Base-by-base conservation (phyloP, 2,888 invertebrate genomes). In the Drosophila basisetae region DNA sequence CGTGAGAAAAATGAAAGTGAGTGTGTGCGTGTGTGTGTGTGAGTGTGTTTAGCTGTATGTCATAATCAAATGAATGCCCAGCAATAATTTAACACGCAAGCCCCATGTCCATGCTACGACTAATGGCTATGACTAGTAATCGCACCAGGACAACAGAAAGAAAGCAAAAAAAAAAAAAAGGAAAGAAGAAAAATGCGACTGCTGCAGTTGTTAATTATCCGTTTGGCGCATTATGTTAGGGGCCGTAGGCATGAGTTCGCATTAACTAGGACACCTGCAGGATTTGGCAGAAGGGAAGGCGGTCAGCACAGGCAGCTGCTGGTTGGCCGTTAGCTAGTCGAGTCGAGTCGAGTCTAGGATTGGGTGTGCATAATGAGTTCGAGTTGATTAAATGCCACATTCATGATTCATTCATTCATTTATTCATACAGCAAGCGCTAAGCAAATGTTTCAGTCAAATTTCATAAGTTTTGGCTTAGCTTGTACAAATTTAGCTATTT, bases 21-120 rank as follows among this genome's bases (percentile, higher is more conserved):
- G 13, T 41, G 39, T 43, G 50, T 55, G 33, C 49, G 47, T 53
- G 62, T 67, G 49, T 66, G 13, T 50, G 47, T 62, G 28, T 53
- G 49, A 58, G 33, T 63, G 54, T 68, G 39, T 58, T 41, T 52
- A 54, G 69, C 55, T 75, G 74, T 87, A 78, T 85, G 85, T 87
- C 89, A 86, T 86, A 86, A 88, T 86, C 80, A 90, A 90, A 84
- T 84, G 85, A 77, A 76, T 83, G 83, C 76, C 84, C 63, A 79
- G 72, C 71, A 79, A 82, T 76, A 84, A 79, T 77, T 87, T 73
- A 83, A 80, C 85, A 85, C 85, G 85, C 85, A 85, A 85, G 58
- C 69, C 72, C 47, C 50, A 64, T 76, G 77, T 81, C 69, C 82
- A 47, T 77, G 75, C 72, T 37, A 58, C 66, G 43, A 64, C 81